Evolutionary conservation across 2,888 invertebrate species (phyloP).

Genomic region (Sepioteuthis lessoniana): DNA sequence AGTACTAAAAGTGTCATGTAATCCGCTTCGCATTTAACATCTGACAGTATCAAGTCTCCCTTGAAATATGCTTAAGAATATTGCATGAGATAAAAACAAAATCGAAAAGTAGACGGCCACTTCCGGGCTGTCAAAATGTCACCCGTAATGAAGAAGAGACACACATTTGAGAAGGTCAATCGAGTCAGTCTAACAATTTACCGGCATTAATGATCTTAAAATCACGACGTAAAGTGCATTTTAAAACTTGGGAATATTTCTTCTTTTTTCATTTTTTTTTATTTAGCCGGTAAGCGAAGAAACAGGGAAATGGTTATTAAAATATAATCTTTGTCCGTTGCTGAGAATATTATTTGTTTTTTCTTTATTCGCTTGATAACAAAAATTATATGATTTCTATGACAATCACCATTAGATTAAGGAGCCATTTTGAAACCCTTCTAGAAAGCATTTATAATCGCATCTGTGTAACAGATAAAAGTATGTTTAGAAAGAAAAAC

Average conservation of each 20-base stretch:
- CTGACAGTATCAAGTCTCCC: not conserved
- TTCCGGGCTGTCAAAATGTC: not conserved
- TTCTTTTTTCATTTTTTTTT: not conserved
- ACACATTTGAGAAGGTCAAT: not conserved
- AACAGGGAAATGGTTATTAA: no score
- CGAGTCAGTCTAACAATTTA: not conserved
- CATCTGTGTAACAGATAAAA: no score
- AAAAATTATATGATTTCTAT: no score
- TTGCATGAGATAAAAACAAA: not conserved
- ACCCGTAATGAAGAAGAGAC: not conserved
- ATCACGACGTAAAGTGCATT: not conserved
- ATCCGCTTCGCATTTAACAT: not conserved
- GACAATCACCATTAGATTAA: no score
- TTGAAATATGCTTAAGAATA: slow-evolving; percentile 17
- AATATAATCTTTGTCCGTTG: no score
- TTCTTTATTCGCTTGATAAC: no score
- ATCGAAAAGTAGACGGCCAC: not conserved
- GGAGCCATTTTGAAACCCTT: no score
- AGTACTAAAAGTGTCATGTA: not conserved
- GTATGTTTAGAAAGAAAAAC: no score
- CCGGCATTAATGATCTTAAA: not conserved
- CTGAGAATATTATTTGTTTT: no score
- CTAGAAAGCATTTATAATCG: no score
- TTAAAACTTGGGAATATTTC: not conserved
- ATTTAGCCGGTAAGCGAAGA: no score